Percentiles rank a stretch among this genome's conserved stretches.
Evolutionary conservation across 2,797 vertebrate species (phyloP).

Genomic region (Tragelaphus oryx): DNA sequence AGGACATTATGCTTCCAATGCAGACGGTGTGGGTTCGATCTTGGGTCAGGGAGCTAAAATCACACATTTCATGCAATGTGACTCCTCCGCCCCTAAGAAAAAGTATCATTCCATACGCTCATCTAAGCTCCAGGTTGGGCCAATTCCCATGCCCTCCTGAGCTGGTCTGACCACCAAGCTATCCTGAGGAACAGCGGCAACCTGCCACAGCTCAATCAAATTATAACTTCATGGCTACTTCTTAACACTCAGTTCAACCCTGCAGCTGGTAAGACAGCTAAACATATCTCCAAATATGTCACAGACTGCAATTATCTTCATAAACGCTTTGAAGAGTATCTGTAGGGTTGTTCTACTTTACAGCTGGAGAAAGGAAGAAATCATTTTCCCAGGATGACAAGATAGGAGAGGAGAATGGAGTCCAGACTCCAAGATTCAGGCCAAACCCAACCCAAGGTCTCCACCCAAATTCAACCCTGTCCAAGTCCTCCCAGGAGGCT

Average conservation of each 20-base stretch:
- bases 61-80: background rate
- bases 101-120: background rate
- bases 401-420: background rate
- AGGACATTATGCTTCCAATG: background rate
- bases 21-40: background rate
- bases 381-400: slow-evolving; percentile 48
- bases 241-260: background rate
- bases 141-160: background rate
- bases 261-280: background rate
- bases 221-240: background rate
- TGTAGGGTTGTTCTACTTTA: background rate
- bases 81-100: background rate
- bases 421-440: slow-evolving; percentile 28
- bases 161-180: background rate
- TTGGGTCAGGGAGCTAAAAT: background rate
- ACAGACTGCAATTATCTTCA: slow-evolving; percentile 3
- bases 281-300: background rate
- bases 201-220: background rate
- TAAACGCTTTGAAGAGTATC: slow-evolving; percentile 16
- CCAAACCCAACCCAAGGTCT: slow-evolving; percentile 59
- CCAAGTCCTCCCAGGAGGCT: slow-evolving; percentile 34
- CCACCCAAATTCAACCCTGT: slow-evolving; percentile 46
- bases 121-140: background rate
- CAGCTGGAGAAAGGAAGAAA: slow-evolving; percentile 16
- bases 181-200: background rate